phyloP scores from a whole-genome alignment of 2,797 vertebrate species.

The Phaenicophaeus curvirostris region DNA sequence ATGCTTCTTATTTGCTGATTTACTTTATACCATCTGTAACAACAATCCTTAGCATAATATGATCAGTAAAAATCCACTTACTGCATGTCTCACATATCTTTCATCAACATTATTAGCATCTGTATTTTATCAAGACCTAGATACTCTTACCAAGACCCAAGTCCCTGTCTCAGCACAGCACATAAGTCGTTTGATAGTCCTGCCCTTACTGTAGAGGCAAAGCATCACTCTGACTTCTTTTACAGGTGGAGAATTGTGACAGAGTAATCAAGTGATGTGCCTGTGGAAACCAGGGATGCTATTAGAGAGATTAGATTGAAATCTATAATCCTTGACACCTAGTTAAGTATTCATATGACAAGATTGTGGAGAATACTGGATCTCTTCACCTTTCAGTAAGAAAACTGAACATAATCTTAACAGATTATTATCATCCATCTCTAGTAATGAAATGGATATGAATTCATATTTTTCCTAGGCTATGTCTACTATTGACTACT shows the following conservation, averaged over 20 bases:
- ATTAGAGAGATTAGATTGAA: conserved; percentile 8
- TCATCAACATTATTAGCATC: neutral
- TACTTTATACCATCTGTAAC: neutral
- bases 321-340: conserved; percentile 26
- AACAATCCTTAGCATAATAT: neutral
- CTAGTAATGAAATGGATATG: neutral
- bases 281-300: neutral
- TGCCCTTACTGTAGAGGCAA: neutral
- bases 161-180: neutral
- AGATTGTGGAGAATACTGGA: neutral
- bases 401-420: neutral
- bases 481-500: neutral
- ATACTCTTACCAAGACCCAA: neutral
- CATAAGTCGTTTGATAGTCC: neutral
- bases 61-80: neutral
- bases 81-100: neutral
- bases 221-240: neutral
- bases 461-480: neutral
- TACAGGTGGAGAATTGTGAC: neutral
- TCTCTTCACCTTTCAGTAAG: neutral
- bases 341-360: neutral
- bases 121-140: neutral
- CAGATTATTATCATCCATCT: neutral
- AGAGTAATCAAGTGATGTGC: neutral
- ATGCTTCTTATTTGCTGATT: neutral